phyloP scores from a whole-genome alignment of 2,113 vertebrate genomes.

The Tamias sibiricus region DNA sequence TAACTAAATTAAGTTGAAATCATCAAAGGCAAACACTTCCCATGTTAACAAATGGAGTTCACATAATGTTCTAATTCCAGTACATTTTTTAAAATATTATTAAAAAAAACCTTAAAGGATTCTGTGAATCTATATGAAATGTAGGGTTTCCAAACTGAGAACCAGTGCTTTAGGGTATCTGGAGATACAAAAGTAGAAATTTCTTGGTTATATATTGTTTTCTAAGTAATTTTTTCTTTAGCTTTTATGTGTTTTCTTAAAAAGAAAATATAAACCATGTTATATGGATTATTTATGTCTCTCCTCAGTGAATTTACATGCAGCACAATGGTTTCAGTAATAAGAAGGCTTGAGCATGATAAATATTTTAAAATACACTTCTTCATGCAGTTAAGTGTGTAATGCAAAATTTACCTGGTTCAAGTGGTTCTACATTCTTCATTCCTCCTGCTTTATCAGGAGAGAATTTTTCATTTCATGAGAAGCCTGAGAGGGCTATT shows the following conservation, averaged over 20 bases:
- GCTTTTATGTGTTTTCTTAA: neutral
- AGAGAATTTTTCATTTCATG: too few relatives aligned
- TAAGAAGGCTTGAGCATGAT: neutral
- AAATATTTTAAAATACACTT: neutral
- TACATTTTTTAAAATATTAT: neutral
- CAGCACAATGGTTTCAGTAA: neutral
- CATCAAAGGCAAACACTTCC: neutral
- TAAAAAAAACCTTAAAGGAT: neutral
- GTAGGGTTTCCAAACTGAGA: neutral
- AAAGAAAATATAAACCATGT: neutral
- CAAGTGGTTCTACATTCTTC: too few relatives aligned
- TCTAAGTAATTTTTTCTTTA: neutral
- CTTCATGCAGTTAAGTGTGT: neutral
- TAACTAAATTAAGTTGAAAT: neutral
- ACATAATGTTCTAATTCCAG: neutral
- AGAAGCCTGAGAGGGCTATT: too few relatives aligned
- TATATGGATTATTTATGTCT: neutral
- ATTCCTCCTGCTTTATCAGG: too few relatives aligned
- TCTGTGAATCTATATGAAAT: neutral
- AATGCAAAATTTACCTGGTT: too few relatives aligned
- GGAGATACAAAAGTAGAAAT: neutral
- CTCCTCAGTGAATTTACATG: neutral
- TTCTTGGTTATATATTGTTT: neutral
- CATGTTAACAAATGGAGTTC: neutral
- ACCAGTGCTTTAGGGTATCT: neutral